Base-by-base conservation (phyloP, 1,140 invertebrate genomes). In the Sogatella furcifera region DNA sequence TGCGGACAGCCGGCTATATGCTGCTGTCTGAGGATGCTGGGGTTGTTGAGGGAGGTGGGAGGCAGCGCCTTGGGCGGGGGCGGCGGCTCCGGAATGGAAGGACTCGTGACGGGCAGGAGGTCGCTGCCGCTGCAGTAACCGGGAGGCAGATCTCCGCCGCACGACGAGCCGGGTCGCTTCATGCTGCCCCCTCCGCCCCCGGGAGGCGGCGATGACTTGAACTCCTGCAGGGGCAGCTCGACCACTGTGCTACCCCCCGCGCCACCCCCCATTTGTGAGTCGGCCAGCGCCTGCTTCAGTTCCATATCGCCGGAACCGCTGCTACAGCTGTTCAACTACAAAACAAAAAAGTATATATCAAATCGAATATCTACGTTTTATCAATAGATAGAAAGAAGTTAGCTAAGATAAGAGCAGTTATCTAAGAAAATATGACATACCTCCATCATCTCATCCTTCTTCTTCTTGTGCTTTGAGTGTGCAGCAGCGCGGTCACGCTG, bases 401-500 rank as follows among this genome's bases (percentile, higher is more conserved):
- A n/a, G n/a, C n/a, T n/a, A n/a, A n/a, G n/a, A n/a, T n/a, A n/a
- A n/a, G n/a, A n/a, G n/a, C n/a, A n/a, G n/a, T n/a, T n/a, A n/a
- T n/a, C 31, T 31, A 31, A 31, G 4, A 31, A 31, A 31, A 31
- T 31, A 38, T 38, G 8, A 38, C 34, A 1, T 1, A 80, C 82
- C 69, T 86, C 85, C 28, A 81, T 78, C 31, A 86, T 66, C 66
- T 88, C 85, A 66, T 88, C 86, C 68, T 86, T 86, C 57, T 68
- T 67, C 57, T 68, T 67, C 41, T 57, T 52, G 67, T 85, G 86
- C 64, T 83, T 86, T 68, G 86, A 85, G 41, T 83, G 81, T 11
- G 76, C 76, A 55, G 80, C 73, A 53, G 71, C 70, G 31, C 86
- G 80, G 66, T 91, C 88, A 9, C 91, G 80, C 70, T 95, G 90